Conservation (phyloP, 2,888 invertebrate genomes). For the Clostera curtula region DNA sequence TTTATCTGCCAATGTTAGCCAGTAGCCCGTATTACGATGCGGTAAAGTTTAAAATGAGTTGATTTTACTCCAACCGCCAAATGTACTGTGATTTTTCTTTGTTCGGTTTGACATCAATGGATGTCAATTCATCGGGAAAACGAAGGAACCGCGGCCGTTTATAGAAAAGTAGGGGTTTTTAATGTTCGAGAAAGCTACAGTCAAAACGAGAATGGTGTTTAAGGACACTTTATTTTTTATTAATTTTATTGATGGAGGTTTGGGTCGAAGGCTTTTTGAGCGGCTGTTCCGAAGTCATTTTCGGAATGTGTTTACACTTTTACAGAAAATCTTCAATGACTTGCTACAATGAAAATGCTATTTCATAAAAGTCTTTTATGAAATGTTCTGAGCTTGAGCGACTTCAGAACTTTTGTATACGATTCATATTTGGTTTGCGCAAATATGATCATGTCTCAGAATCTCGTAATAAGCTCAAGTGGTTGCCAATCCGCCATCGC, state of each 20-base stretch:
- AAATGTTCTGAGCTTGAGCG: no score
- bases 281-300: slow-evolving; percentile 3
- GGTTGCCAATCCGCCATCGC: no score
- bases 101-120: slow-evolving; percentile 44
- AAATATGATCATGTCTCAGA: no score
- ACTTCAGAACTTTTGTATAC: no score
- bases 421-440: no score
- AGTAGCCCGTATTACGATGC: slow-evolving; percentile 13
- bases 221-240: slow-evolving; percentile 21
- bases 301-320: no score
- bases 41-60: slow-evolving; percentile 28
- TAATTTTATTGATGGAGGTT: slow-evolving; percentile 22
- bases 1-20: slow-evolving; percentile 11
- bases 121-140: slow-evolving; percentile 51
- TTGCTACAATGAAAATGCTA: no score
- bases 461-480: no score
- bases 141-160: slow-evolving; percentile 41
- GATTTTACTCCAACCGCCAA: slow-evolving; percentile 26
- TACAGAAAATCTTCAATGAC: no score
- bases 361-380: no score
- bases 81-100: slow-evolving; percentile 42
- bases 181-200: slow-evolving; percentile 26
- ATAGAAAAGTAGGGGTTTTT: slow-evolving; percentile 35
- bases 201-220: slow-evolving; percentile 19
- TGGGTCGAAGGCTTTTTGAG: slow-evolving; percentile 10